A percentile compares a stretch with the other conserved stretches of the same genome.
These are phyloP conservation scores for Antigone vipio DNA, from an alignment of 2,113 vertebrate genomes.

Conservation along the genomic window DNA sequence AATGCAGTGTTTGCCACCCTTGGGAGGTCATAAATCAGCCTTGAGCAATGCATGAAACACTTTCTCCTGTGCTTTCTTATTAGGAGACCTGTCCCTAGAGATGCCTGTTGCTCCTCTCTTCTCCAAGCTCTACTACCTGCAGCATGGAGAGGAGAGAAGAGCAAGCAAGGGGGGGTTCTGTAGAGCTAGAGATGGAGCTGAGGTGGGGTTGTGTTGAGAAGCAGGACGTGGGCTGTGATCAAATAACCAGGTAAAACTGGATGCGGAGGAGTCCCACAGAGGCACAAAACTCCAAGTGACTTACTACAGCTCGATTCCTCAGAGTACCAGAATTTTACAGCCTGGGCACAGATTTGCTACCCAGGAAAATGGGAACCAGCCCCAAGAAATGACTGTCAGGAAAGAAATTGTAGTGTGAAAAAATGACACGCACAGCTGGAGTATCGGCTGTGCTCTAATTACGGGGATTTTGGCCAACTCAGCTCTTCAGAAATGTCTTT, in stretches of 20 bases:
- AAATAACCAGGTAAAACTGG: neutral
- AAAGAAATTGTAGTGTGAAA: neutral
- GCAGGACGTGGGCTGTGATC: neutral
- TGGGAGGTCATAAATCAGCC: neutral
- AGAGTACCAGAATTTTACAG: neutral
- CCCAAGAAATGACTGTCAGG: neutral
- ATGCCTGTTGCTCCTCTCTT: neutral
- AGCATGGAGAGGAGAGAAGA: neutral
- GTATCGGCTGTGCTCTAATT: neutral
- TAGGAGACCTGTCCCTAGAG: neutral
- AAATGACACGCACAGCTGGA: neutral
- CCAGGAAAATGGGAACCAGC: neutral
- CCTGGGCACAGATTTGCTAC: neutral
- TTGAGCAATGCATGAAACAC: neutral
- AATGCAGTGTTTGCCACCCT: neutral
- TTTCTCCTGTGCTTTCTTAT: neutral
- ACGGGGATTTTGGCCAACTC: neutral
- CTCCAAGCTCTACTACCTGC: neutral
- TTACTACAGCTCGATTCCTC: accelerated
- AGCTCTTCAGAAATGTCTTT: neutral
- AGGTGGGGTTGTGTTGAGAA: neutral
- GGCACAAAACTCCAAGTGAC: neutral
- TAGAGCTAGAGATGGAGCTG: neutral
- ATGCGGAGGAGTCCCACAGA: neutral
- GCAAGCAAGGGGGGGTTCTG: neutral